These are phyloP conservation scores for Hirudo medicinalis DNA, from an alignment of 1,140 invertebrate genomes.

Conservation along the genomic window DNA sequence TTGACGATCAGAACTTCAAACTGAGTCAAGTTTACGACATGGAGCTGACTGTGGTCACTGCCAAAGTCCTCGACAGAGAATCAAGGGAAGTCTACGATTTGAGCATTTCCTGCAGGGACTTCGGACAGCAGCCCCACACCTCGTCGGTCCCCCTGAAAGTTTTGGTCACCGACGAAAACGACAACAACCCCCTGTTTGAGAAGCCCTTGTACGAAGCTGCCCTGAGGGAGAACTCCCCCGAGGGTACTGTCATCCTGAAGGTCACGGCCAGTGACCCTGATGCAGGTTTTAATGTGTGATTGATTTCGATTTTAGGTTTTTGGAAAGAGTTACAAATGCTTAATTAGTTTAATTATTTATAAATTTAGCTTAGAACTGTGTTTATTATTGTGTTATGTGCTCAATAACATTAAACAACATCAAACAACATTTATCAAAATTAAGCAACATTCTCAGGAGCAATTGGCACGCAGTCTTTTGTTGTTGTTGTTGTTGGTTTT, in stretches of 20 bases:
- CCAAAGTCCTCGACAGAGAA: constrained; percentile 19
- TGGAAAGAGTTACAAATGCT: no score
- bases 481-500: no score
- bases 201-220: constrained; percentile 50
- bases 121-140: constrained; percentile 6
- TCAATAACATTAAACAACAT: no score
- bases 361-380: no score
- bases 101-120: constrained; percentile 19
- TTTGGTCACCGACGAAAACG: constrained; percentile 52
- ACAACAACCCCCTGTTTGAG: constrained; percentile 15
- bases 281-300: constrained; percentile 8
- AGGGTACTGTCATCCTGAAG: not conserved
- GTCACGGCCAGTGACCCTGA: constrained; percentile 35
- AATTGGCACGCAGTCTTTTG: no score
- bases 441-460: no score
- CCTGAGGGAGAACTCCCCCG: constrained; percentile 56
- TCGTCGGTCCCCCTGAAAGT: constrained; percentile 11
- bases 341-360: no score
- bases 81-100: constrained; percentile 9
- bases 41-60: constrained; percentile 21
- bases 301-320: no score
- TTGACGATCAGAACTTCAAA: constrained; percentile 21
- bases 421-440: no score
- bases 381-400: no score
- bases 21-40: constrained; percentile 13